Base-by-base conservation (phyloP, 2,113 vertebrate species). In the Motacilla alba region DNA sequence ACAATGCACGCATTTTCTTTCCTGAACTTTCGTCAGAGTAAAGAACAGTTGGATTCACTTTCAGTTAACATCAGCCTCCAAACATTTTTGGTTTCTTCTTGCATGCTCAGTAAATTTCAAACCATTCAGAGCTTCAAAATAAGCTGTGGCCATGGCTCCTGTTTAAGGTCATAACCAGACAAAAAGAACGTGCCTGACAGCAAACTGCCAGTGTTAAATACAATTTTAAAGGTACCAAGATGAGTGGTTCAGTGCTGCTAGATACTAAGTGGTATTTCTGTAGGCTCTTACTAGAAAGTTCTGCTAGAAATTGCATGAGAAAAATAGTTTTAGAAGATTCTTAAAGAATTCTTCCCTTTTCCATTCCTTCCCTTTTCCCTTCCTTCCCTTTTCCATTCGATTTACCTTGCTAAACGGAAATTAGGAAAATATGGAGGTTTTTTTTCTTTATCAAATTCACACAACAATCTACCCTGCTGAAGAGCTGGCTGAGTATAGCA, bases 11-110 rank as follows among this genome's bases (percentile, higher is more conserved):
- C 27, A 31, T 64, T 89, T 66, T 17, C 23, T 67, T 91, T 93
- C 69, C 26, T 43, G 13, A 33, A 74, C 30, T 75, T 93, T 75
- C 0, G 0, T 37, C 64, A 92, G 72, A 7, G 3, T 73, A 76
- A 94, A 81, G 26, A 87, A 69, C 2, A 84, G 58, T 24, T 83
- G 30, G 82, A 69, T 91, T 94, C 66, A 56, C 26, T 95, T 87
- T 85, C n/a, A 0, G 39, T 87, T 82, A 76, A 14, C 56, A 76
- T 46, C 39, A 50, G 17, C 10, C 28, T 88, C 26, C 73, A 87
- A 74, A n/a, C 0, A 2, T 26, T 77, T 91, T 63, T 35, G 12
- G 39, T 87, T 81, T 78, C 47, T 78, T 83, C n/a, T 69, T 28
- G 31, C 77, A 74, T 0, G 4, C 43, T 43, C 17, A 39, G 21